phyloP scores from a whole-genome alignment of 2,797 vertebrate genomes.

The Corythornis leucogaster region DNA sequence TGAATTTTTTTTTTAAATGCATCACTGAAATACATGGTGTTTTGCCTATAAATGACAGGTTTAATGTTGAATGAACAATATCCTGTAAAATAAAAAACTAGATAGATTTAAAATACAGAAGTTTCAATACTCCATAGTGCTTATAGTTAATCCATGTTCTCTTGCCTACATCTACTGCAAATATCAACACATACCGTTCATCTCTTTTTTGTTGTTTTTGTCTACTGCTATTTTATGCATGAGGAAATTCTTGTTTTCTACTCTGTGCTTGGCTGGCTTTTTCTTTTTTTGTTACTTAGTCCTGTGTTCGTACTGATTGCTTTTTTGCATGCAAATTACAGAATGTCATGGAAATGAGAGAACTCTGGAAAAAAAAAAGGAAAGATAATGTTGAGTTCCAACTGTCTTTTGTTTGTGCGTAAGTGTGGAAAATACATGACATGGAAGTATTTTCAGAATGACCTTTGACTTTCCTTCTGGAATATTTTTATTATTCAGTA shows the following conservation, averaged over 20 bases:
- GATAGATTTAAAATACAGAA: conserved; percentile 51
- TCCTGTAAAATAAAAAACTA: conserved; percentile 12
- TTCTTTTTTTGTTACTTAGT: conserved; percentile 70
- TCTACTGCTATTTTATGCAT: conserved; percentile 80
- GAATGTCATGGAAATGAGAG: conserved; percentile 74
- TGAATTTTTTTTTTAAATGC: background rate
- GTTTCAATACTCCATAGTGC: conserved; percentile 49
- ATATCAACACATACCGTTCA: conserved; percentile 60
- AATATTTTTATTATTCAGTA: conserved; percentile 49
- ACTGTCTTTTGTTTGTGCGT: conserved; percentile 69
- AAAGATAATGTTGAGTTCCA: conserved; percentile 69
- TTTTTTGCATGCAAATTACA: conserved; percentile 81
- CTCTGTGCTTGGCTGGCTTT: conserved; percentile 76
- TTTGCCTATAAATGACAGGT: conserved; percentile 18
- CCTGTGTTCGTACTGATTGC: conserved; percentile 75
- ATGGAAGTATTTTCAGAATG: conserved; percentile 70
- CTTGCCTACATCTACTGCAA: conserved; percentile 57
- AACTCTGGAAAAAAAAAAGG: conserved; percentile 58
- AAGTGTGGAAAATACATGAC: conserved; percentile 72
- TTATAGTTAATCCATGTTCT: conserved; percentile 71
- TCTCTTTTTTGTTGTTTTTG: conserved; percentile 67
- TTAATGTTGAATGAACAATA: conserved; percentile 46
- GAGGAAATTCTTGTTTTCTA: conserved; percentile 75
- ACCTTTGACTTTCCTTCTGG: conserved; percentile 77
- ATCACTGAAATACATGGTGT: conserved; percentile 18